Percentiles rank a stretch among this genome's conserved stretches.
phyloP scores from a whole-genome alignment of 2,888 invertebrate species.

The Acleris sparsana region DNA sequence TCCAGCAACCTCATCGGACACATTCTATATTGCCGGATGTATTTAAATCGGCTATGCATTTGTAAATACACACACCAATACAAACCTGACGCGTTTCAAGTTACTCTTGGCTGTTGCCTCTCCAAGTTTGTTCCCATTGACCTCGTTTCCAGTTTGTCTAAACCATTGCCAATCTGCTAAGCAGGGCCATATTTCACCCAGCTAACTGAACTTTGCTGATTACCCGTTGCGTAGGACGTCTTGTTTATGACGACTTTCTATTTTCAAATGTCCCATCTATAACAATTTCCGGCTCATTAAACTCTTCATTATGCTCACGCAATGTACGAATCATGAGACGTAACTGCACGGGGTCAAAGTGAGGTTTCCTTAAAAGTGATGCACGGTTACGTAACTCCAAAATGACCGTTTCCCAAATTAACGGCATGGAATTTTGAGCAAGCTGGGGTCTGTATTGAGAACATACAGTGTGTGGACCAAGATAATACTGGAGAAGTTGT shows the following conservation, averaged over 20 bases:
- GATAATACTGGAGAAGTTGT: background rate
- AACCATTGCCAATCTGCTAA: background rate
- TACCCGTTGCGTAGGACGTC: conserved; percentile 26
- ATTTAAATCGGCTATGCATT: no score
- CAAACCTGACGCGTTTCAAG: no score
- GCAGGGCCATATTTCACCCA: background rate
- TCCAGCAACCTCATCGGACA: no score
- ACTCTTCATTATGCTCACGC: conserved; percentile 33
- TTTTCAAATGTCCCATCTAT: conserved; percentile 35
- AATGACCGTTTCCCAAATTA: conserved; percentile 18
- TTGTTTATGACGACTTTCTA: conserved; percentile 33
- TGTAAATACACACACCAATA: no score
- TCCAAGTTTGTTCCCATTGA: background rate
- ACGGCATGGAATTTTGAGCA: background rate
- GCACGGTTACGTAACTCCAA: conserved; percentile 20
- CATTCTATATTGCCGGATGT: no score
- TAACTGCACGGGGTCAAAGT: conserved; percentile 31
- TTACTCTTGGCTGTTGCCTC: background rate
- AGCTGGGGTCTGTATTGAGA: conserved; percentile 2
- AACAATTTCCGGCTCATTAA: conserved; percentile 35
- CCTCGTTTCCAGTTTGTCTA: no score
- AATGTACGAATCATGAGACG: conserved; percentile 32
- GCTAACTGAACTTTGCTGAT: conserved; percentile 9
- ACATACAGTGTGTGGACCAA: background rate
- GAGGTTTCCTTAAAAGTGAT: conserved; percentile 35